Conservation (phyloP, 1,140 invertebrate genomes). For the Zaprionus ornatus region DNA sequence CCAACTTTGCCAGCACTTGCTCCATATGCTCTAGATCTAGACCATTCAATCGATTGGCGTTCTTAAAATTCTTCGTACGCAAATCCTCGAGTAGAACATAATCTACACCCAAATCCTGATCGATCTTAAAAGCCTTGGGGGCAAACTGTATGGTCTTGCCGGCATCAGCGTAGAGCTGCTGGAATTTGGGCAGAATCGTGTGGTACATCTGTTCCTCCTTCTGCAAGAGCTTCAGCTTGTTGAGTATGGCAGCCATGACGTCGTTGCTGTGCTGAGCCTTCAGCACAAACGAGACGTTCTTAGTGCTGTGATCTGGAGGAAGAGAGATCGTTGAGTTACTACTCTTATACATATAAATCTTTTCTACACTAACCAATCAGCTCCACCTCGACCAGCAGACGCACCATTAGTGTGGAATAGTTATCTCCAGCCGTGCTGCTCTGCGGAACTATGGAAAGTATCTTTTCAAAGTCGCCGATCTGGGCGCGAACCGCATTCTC, state of each 20-base stretch:
- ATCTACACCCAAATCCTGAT: conserved; percentile 68
- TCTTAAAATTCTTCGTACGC: conserved; percentile 84
- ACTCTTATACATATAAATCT: neutral
- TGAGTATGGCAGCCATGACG: conserved; percentile 59
- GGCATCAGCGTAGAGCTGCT: conserved; percentile 62
- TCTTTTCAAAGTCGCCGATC: conserved; percentile 58
- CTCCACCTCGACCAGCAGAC: conserved; percentile 62
- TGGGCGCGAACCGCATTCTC: conserved; percentile 57
- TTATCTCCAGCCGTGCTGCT: conserved; percentile 53
- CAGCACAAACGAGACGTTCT: conserved; percentile 61
- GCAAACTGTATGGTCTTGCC: conserved; percentile 68
- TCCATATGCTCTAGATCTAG: conserved; percentile 85
- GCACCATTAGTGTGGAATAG: conserved; percentile 63
- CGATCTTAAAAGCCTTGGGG: conserved; percentile 67
- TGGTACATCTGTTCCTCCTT: conserved; percentile 77
- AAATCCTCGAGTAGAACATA: conserved; percentile 85
- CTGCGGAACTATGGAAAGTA: conserved; percentile 41
- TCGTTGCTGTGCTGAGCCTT: conserved; percentile 67
- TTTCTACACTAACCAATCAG: conserved; percentile 48
- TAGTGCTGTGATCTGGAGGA: conserved; percentile 58
- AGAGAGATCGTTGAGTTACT: neutral
- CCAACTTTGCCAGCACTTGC: conserved; percentile 84
- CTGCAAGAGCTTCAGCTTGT: conserved; percentile 60
- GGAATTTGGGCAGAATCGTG: conserved; percentile 72
- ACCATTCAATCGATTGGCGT: conserved; percentile 85